phyloP scores from a whole-genome alignment of 1,140 invertebrate genomes.

The Meteorus sp. region DNA sequence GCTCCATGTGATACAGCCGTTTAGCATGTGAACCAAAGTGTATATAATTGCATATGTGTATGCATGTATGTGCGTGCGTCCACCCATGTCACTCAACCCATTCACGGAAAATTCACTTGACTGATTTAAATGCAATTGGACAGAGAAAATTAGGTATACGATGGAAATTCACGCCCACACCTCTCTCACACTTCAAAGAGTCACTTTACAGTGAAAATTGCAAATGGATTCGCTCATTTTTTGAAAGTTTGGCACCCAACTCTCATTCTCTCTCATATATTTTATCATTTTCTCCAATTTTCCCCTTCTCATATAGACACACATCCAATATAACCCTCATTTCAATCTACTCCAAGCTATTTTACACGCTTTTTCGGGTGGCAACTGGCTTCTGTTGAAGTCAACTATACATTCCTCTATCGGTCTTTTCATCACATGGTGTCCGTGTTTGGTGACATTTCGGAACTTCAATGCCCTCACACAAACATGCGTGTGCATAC shows the following conservation, averaged over 20 bases:
- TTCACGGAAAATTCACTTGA: constrained; percentile 24
- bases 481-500: too few relatives aligned
- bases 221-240: constrained; percentile 29
- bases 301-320: background rate
- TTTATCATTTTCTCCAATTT: too few relatives aligned
- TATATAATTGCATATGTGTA: too few relatives aligned
- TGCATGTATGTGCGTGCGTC: background rate
- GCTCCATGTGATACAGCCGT: background rate
- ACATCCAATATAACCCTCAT: background rate
- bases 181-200: constrained; percentile 28
- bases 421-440: too few relatives aligned
- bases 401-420: too few relatives aligned
- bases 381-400: too few relatives aligned
- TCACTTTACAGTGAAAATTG: constrained; percentile 32
- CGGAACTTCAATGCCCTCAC: too few relatives aligned
- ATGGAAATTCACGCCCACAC: constrained; percentile 28
- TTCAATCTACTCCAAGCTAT: too few relatives aligned
- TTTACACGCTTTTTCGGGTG: too few relatives aligned
- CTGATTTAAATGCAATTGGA: constrained; percentile 31
- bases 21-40: background rate
- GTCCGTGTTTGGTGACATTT: too few relatives aligned
- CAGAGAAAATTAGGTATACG: constrained; percentile 29
- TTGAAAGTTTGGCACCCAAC: constrained; percentile 25
- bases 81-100: background rate
- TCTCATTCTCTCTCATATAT: background rate